phyloP scores from a whole-genome alignment of 2,113 vertebrate genomes.

The Rhinogobius similis region DNA sequence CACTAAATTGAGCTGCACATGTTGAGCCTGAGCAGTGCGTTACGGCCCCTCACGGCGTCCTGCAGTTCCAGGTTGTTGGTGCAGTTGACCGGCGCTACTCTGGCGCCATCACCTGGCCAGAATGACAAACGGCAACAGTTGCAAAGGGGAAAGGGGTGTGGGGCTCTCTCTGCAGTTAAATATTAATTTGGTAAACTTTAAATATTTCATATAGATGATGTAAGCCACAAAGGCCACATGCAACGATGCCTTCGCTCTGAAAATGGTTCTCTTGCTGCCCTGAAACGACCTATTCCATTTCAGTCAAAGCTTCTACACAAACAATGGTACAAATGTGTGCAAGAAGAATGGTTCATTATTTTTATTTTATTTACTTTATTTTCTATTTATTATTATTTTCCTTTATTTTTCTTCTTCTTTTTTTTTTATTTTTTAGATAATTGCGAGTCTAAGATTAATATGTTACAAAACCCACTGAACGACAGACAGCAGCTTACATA shows the following conservation, averaged over 20 bases:
- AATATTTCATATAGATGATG: constrained; percentile 78
- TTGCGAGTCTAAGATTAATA: neutral
- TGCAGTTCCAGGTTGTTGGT: neutral
- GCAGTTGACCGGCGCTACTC: constrained; percentile 49
- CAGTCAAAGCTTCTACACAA: neutral
- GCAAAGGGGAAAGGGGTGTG: constrained; percentile 13
- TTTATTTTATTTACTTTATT: neutral
- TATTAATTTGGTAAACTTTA: constrained; percentile 76
- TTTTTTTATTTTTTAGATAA: neutral
- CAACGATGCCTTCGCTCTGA: constrained; percentile 30
- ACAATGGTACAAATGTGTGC: neutral
- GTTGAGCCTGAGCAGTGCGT: neutral
- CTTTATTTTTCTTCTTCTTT: too few species aligned
- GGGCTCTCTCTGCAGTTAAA: constrained; percentile 48
- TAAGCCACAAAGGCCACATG: constrained; percentile 57
- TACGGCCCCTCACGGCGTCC: constrained; percentile 12
- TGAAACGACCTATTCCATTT: constrained; percentile 34
- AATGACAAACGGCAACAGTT: neutral
- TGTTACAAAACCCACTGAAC: neutral
- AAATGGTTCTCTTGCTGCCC: constrained; percentile 11
- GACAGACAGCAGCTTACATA: neutral
- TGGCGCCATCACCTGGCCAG: constrained; percentile 73
- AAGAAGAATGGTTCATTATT: neutral
- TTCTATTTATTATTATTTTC: neutral
- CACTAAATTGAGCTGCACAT: neutral